Base-by-base conservation (phyloP, 2,888 invertebrate species). In the Philopedon plagiatum region DNA sequence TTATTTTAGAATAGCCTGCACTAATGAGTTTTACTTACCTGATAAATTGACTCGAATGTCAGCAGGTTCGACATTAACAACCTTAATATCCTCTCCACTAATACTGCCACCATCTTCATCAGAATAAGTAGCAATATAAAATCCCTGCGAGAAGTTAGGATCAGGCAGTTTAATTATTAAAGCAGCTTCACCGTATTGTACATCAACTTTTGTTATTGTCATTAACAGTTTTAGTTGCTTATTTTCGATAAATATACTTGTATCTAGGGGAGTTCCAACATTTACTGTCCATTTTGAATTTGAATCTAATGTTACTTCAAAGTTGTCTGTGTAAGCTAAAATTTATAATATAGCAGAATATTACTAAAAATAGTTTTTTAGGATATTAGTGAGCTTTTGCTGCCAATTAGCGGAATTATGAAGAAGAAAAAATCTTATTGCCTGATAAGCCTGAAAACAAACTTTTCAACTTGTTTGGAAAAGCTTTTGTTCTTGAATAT, bases 51-150 rank as follows among this genome's bases (percentile, higher is more conserved):
- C 32, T 26, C 68, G 46, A 46, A 72, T 23, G 21, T 39, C 51
- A 29, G 41, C 18, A 3, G 19, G 5, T 49, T 72, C 58, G 21
- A 57, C 26, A 18, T 57, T 57, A 21, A 5, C 21, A 2, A 51
- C 32, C 13, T 32, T 23, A 23, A 63, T 54, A 19, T 19, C 46
- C 3, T 49, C n/a, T 21, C 21, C 23, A 5, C 1, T 34, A 13
- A 66, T 44, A 7, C 23, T 46, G 4, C 15, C 29, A 11, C 7
- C 26, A 23, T 71, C 44, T 54, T 74, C 67, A 15, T 64, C 61
- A 29, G 46, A 37, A 61, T 78, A 78, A 15, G 39, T 32, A 39
- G 69, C 78, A 19, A 44, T 60, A 56, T 76, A 78, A 37, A 74
- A 37, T 5, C 37, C 44, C 21, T 70, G 23, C 1, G 49, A 34